These are phyloP conservation scores for Butorides virescens DNA, from an alignment of 2,113 vertebrate genomes.

Conservation along the genomic window DNA sequence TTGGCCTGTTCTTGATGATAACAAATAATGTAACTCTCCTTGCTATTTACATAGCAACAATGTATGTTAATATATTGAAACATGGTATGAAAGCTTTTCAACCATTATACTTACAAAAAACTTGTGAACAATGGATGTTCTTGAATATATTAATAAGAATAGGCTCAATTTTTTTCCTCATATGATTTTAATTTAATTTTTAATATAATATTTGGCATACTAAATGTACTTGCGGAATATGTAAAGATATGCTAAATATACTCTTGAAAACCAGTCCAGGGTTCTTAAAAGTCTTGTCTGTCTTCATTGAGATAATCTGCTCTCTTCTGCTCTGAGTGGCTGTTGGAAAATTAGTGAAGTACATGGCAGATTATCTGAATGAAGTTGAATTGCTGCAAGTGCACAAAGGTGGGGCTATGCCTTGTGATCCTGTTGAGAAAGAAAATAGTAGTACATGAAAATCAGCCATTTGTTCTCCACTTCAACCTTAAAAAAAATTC, in stretches of 20 bases:
- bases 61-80: background rate
- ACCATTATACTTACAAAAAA: background rate
- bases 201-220: background rate
- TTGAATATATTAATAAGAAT: background rate
- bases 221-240: background rate
- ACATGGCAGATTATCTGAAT: background rate
- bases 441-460: background rate
- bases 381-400: background rate
- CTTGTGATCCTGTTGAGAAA: background rate
- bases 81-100: background rate
- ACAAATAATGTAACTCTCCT: background rate
- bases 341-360: background rate
- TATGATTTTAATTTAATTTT: background rate
- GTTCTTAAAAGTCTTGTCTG: background rate
- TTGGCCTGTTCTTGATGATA: background rate
- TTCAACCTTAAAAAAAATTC: background rate
- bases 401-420: background rate
- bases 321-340: background rate
- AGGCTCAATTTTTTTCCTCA: background rate
- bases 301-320: background rate
- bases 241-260: background rate
- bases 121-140: background rate
- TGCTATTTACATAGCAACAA: background rate
- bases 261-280: background rate
- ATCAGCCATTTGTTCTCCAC: background rate